Evolutionary conservation across 2,888 invertebrate species (phyloP).

Genomic region (Ochropacha duplaris): DNA sequence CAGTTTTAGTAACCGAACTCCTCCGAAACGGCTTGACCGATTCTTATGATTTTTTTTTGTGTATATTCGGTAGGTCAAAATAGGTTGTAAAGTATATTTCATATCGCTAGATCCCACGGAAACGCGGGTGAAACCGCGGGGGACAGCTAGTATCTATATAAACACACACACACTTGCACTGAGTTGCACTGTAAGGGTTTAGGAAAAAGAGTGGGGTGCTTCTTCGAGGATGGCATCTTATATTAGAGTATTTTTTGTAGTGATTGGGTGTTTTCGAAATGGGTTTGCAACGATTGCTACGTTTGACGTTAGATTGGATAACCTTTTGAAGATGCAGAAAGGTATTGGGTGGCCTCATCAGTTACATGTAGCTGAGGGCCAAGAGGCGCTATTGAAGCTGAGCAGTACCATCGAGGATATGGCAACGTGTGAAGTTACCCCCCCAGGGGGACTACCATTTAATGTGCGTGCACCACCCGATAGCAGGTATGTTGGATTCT

Average conservation of each 20-base stretch:
- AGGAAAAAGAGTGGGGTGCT: too few species aligned
- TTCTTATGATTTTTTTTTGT: too few species aligned
- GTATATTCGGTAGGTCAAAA: too few species aligned
- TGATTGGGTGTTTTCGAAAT: conserved; percentile 15
- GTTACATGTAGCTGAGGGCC: conserved; percentile 54
- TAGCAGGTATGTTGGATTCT: conserved; percentile 43
- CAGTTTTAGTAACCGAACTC: too few species aligned
- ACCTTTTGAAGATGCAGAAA: conserved; percentile 57
- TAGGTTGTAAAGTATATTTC: too few species aligned
- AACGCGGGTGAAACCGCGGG: too few species aligned
- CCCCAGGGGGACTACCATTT: conserved; percentile 54
- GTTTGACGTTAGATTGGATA: conserved; percentile 41
- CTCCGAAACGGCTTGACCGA: too few species aligned
- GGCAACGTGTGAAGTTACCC: conserved; percentile 50
- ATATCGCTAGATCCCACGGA: too few species aligned
- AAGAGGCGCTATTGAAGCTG: conserved; percentile 62
- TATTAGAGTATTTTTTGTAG: neutral
- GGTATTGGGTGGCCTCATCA: conserved; percentile 65
- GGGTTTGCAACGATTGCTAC: conserved; percentile 26
- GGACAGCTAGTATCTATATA: too few species aligned
- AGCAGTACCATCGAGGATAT: conserved; percentile 39
- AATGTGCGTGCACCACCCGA: conserved; percentile 46
- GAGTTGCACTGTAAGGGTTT: too few species aligned
- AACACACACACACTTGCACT: too few species aligned
- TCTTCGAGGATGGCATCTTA: too few species aligned